Conservation (phyloP, 2,888 invertebrate genomes). For the Mythimna vitellina region DNA sequence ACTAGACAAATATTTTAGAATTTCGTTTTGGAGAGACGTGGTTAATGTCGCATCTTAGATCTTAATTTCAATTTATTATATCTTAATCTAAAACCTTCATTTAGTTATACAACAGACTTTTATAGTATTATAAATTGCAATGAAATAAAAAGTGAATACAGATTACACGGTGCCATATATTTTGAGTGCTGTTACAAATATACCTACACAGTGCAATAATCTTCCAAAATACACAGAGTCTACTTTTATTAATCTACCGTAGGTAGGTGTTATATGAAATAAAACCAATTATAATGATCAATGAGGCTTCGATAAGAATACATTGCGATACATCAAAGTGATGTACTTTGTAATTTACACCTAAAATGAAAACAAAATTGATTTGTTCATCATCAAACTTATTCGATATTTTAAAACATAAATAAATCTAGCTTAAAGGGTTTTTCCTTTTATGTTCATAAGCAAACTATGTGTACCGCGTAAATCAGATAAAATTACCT, state of each 20-base stretch:
- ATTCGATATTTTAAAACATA: constrained; percentile 22
- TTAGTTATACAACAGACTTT: constrained; percentile 43
- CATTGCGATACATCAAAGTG: constrained; percentile 44
- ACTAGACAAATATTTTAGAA: constrained; percentile 87
- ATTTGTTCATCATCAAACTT: constrained; percentile 23
- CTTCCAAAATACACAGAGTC: constrained; percentile 63
- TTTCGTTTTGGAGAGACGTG: constrained; percentile 86
- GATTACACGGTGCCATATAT: constrained; percentile 70
- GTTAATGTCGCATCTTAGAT: constrained; percentile 69
- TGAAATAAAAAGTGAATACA: constrained; percentile 71
- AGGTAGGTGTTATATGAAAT: constrained; percentile 19
- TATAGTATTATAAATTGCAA: constrained; percentile 60
- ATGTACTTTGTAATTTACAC: constrained; percentile 15
- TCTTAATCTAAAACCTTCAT: constrained; percentile 56
- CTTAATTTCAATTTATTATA: constrained; percentile 74
- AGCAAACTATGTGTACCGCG: neutral
- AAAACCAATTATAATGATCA: constrained; percentile 26
- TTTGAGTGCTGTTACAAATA: constrained; percentile 54
- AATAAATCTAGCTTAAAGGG: constrained; percentile 10
- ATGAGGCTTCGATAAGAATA: constrained; percentile 42
- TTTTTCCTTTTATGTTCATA: constrained; percentile 3
- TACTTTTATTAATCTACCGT: constrained; percentile 49
- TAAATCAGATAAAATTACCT: constrained; percentile 12
- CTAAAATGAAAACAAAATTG: constrained; percentile 28
- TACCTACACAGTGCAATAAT: constrained; percentile 65